Base-by-base conservation (phyloP, 2,888 invertebrate genomes). In the Dioctria linearis region DNA sequence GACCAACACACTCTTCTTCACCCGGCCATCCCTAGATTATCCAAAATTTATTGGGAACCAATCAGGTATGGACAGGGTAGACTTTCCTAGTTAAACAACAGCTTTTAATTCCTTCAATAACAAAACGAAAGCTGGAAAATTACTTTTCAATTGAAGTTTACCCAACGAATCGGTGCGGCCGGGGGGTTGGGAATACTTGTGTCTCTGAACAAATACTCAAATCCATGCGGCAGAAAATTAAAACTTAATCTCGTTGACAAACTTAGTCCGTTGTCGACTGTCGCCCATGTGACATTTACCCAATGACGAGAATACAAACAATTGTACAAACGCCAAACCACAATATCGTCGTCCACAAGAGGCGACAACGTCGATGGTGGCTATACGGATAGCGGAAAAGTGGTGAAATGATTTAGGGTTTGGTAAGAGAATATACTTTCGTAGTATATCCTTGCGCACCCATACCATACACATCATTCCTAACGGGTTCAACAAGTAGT, bases 231-330 rank as follows among this genome's bases (percentile, higher is more conserved):
- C 75, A 65, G 78, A 69, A 80, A 80, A 82, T 82, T 82, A 82
- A 82, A 80, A 80, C 71, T 79, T 75, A 80, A 82, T 82, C 82
- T 78, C 78, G 37, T 54, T 39, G 76, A 89, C 87, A 89, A 89
- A 89, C 88, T 86, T 83, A 61, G 5, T 43, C 73, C 54, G 25
- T 76, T 65, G 75, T 65, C 39, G 43, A 63, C 5, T 65, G 66
- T 73, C 65, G 49, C 63, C 57, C 54, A 49, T 75, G 25, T 25
- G 63, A 46, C 65, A 73, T 49, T 37, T 46, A 13, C 73, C 65
- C 61, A 59, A 25, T 11, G 25, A 43, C 5, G 13, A 5, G 3
- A 5, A 65, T 5, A n/a, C 39, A 51, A 71, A 54, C 51, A 71
- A 46, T 46, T 46, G 2, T 8, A 25, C 51, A 37, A 25, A 49